phyloP scores from a whole-genome alignment of 2,888 invertebrate genomes.

The Piscicola geometra region DNA sequence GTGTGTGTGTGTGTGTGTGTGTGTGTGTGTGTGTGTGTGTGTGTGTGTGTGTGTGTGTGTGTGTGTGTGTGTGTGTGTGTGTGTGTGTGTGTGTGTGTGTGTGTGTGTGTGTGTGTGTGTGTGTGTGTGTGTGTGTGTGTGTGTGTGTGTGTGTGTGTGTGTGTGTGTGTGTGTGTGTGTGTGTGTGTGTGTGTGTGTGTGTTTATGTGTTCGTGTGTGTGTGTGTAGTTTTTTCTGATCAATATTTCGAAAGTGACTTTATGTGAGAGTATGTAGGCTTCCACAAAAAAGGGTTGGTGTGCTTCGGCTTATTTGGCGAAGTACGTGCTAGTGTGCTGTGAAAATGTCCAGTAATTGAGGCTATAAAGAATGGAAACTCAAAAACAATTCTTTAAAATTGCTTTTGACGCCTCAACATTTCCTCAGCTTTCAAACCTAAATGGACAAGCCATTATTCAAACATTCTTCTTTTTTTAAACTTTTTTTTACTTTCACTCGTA shows the following conservation, averaged over 20 bases:
- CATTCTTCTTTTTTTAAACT: too few relatives aligned
- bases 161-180: constrained; percentile 5
- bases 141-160: constrained; percentile 11
- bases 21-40: constrained; percentile 24
- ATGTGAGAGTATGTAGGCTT: too few relatives aligned
- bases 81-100: constrained; percentile 22
- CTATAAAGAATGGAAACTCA: too few relatives aligned
- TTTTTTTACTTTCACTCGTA: too few relatives aligned
- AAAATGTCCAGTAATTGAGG: too few relatives aligned
- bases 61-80: constrained; percentile 19
- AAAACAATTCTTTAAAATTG: too few relatives aligned
- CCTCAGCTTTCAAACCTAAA: too few relatives aligned
- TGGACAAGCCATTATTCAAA: too few relatives aligned
- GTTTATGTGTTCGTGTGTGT: neutral
- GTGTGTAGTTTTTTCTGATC: neutral
- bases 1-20: constrained; percentile 13
- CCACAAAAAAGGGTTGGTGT: too few relatives aligned
- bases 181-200: neutral
- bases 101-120: constrained; percentile 23
- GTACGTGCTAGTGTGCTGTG: too few relatives aligned
- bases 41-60: constrained; percentile 15
- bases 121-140: constrained; percentile 21
- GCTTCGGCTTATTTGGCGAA: neutral
- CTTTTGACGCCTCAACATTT: too few relatives aligned
- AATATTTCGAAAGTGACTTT: too few relatives aligned